Conservation (phyloP, 37 sponge, comb jelly and placozoan species). For the Beroe forskalii region DNA sequence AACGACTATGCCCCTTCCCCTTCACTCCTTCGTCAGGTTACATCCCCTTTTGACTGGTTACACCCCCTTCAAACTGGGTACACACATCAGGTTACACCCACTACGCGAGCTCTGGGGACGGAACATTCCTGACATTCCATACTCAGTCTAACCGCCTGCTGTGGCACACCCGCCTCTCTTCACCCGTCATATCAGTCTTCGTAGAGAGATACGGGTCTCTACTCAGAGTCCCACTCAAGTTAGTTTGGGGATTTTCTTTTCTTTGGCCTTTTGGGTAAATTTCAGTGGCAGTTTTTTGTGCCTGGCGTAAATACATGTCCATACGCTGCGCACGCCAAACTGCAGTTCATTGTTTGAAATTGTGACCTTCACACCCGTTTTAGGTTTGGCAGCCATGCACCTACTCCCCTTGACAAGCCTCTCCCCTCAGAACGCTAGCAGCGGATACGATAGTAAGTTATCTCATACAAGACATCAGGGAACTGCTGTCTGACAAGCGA, state of each 20-base stretch:
- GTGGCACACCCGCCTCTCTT: neutral
- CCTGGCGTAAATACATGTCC: no score
- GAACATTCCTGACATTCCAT: slow-evolving; percentile 17
- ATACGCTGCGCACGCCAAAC: no score
- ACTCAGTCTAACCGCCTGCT: neutral
- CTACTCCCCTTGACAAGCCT: no score
- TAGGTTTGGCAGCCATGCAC: no score
- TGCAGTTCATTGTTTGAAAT: no score
- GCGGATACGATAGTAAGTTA: slow-evolving; percentile 8
- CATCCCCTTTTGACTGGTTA: neutral
- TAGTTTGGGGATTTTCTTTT: neutral
- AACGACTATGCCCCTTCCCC: no score
- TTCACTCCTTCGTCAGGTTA: no score
- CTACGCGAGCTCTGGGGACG: slow-evolving; percentile 3
- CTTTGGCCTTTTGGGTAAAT: no score
- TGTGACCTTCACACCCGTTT: no score
- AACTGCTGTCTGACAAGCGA: neutral
- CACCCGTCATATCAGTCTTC: slow-evolving; percentile 29
- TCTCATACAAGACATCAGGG: neutral
- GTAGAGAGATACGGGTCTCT: slow-evolving; percentile 11
- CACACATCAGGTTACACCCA: neutral
- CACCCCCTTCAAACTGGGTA: neutral
- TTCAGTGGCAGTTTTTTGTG: no score
- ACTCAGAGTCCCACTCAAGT: neutral
- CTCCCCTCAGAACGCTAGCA: slow-evolving; percentile 3